Conservation (phyloP, 2,888 invertebrate genomes). For the Alviniconcha strummeri region DNA sequence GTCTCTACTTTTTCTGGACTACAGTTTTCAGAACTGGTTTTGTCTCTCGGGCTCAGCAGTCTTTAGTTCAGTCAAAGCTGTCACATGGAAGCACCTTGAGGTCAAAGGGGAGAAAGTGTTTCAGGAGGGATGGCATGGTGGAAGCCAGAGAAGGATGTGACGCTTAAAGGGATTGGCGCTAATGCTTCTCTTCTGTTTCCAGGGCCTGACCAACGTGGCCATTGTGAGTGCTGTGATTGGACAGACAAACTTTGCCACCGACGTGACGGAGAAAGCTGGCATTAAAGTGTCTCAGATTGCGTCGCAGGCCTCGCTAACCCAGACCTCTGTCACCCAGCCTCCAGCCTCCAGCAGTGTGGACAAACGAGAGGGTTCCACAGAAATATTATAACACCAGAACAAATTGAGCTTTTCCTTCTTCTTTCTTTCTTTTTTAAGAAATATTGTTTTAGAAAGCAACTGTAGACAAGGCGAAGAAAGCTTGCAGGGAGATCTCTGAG, state of each 20-base stretch:
- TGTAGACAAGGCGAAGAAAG: neutral
- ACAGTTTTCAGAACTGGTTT: no score
- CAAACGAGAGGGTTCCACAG: neutral
- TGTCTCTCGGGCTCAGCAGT: no score
- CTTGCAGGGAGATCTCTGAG: neutral
- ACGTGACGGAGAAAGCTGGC: constrained; percentile 46
- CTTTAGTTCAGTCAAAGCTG: no score
- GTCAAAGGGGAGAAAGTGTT: no score
- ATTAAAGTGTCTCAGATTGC: constrained; percentile 40
- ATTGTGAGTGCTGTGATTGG: constrained; percentile 63
- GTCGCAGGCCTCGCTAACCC: neutral
- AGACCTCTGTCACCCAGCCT: no score
- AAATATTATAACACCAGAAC: constrained; percentile 4
- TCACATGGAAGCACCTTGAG: no score
- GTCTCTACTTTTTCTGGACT: no score
- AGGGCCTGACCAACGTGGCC: constrained; percentile 68
- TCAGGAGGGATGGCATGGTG: no score
- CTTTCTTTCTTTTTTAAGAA: neutral
- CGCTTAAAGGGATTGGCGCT: neutral
- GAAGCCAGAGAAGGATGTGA: no score
- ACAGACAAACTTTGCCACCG: constrained; percentile 60
- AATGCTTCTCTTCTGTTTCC: constrained; percentile 8
- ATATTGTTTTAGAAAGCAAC: neutral
- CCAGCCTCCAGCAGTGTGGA: neutral
- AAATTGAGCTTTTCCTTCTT: neutral